These are phyloP conservation scores for Rallus crepitans DNA, from an alignment of 2,797 vertebrate species.

Conservation along the genomic window DNA sequence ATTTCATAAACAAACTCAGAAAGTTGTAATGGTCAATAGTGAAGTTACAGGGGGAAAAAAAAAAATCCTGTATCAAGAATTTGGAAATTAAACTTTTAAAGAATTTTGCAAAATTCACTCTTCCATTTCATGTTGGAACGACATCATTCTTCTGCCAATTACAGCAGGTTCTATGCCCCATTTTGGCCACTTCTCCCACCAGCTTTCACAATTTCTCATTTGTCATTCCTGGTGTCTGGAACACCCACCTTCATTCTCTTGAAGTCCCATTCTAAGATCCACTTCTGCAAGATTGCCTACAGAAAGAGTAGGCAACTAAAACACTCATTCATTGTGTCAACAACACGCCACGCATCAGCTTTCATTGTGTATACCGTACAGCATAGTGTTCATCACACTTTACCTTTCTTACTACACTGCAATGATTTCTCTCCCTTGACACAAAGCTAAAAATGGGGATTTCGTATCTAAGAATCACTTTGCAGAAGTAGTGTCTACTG, in stretches of 20 bases:
- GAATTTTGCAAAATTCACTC: neutral
- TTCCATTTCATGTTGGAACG: neutral
- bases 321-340: neutral
- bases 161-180: neutral
- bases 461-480: neutral
- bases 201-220: constrained; percentile 9
- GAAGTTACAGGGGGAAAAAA: neutral
- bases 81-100: neutral
- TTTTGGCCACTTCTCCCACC: constrained; percentile 43
- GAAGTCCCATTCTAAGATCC: constrained; percentile 46
- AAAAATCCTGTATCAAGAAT: neutral
- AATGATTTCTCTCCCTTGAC: neutral
- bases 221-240: neutral
- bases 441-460: neutral
- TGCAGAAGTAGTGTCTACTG: neutral
- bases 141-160: constrained; percentile 37
- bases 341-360: neutral
- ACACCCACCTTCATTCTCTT: constrained; percentile 52
- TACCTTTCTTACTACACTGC: neutral
- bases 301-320: constrained; percentile 62
- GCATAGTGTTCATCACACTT: neutral
- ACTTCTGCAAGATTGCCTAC: constrained; percentile 59
- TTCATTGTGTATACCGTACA: neutral
- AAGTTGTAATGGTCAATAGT: neutral
- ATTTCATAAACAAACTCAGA: neutral